These are phyloP conservation scores for Urocitellus parryii DNA, from an alignment of 2,113 vertebrate genomes.

Conservation along the genomic window DNA sequence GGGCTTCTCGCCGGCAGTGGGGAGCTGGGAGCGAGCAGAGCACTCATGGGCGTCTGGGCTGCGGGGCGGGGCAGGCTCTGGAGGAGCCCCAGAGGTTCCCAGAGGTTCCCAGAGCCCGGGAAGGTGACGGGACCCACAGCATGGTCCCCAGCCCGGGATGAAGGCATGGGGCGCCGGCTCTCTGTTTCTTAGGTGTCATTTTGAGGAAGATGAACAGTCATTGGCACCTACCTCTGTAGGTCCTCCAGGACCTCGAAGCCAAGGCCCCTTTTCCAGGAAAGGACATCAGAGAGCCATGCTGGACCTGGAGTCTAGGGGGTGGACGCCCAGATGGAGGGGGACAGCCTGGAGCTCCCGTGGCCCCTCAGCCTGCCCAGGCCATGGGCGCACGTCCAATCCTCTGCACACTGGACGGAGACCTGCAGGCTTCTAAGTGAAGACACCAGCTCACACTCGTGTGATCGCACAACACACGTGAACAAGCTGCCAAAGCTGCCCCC, in stretches of 20 bases:
- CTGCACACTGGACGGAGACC: neutral
- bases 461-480: neutral
- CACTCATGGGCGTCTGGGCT: slow-evolving; percentile 74
- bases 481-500: neutral
- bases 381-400: fast-evolving
- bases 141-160: too few relatives aligned
- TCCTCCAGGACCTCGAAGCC: neutral
- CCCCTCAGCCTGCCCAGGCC: neutral
- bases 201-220: neutral
- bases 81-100: neutral
- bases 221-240: neutral
- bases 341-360: neutral
- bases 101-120: neutral
- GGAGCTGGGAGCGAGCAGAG: slow-evolving; percentile 55
- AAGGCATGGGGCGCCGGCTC: neutral
- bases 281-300: neutral
- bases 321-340: neutral
- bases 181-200: neutral
- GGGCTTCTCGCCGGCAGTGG: slow-evolving; percentile 77
- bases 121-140: neutral
- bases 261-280: neutral
- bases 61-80: neutral
- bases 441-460: neutral
- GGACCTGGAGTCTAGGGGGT: neutral
- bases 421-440: neutral